Evolutionary conservation across 2,797 vertebrate genomes (phyloP).

Genomic region (Toxotes lorentzi): DNA sequence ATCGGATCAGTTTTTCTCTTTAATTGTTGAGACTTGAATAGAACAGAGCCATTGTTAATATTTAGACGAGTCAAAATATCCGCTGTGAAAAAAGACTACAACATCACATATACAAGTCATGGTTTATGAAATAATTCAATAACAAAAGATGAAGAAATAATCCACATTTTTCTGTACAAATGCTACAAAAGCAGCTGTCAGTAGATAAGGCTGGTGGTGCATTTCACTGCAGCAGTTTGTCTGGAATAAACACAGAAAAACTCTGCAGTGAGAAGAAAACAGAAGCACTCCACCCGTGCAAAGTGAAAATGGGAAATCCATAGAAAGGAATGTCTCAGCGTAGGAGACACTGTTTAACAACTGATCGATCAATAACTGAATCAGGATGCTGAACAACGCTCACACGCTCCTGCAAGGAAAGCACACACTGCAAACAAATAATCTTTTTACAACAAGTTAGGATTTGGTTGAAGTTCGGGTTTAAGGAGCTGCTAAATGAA

Average conservation of each 20-base stretch:
- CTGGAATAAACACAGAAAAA: neutral
- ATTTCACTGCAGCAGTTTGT: neutral
- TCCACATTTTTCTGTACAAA: neutral
- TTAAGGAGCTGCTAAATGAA: neutral
- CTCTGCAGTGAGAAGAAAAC: neutral
- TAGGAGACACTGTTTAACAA: slow-evolving; percentile 15
- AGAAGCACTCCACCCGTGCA: neutral
- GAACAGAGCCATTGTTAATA: neutral
- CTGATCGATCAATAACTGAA: slow-evolving; percentile 14
- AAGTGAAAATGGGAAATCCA: slow-evolving; percentile 33
- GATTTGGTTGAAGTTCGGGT: neutral
- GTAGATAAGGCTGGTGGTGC: neutral
- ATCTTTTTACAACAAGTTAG: neutral
- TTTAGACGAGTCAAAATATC: neutral
- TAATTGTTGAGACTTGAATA: neutral
- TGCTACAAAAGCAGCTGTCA: neutral
- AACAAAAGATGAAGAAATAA: neutral
- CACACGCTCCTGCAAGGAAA: neutral
- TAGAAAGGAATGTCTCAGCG: slow-evolving; percentile 5
- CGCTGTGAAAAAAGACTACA: neutral
- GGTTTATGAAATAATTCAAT: neutral
- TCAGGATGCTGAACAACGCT: slow-evolving; percentile 11
- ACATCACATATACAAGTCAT: neutral
- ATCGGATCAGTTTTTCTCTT: neutral
- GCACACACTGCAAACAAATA: neutral